phyloP scores from a whole-genome alignment of 2,888 invertebrate species.

The Volucella inflata region DNA sequence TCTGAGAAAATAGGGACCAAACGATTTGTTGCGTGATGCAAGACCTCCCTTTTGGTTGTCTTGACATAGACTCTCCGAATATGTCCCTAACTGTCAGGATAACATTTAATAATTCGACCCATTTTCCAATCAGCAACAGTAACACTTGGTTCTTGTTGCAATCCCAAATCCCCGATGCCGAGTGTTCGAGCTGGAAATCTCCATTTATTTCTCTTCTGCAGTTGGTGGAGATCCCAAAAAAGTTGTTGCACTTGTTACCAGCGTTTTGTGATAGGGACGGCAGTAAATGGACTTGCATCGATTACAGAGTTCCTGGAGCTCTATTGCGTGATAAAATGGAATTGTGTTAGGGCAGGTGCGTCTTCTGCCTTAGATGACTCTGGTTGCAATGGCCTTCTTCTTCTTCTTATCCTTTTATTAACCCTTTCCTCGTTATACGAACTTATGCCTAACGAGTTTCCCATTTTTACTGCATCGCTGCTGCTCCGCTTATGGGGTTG shows the following conservation, averaged over 20 bases:
- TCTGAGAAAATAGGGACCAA: too few species aligned
- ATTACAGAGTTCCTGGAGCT: conserved; percentile 25
- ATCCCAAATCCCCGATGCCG: too few species aligned
- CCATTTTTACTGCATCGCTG: too few species aligned
- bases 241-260: conserved; percentile 11
- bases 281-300: conserved; percentile 3
- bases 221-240: conserved; percentile 18
- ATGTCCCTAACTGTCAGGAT: not conserved
- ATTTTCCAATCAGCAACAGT: too few species aligned
- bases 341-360: conserved; percentile 20
- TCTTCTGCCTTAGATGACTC: conserved; percentile 12
- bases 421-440: too few species aligned
- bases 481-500: too few species aligned
- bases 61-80: conserved; percentile 20
- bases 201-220: conserved; percentile 18
- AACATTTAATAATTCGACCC: too few species aligned
- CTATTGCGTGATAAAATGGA: conserved; percentile 13
- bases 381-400: too few species aligned
- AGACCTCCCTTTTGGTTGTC: conserved; percentile 4
- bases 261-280: conserved; percentile 16
- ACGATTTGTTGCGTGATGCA: conserved; percentile 10
- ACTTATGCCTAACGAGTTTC: too few species aligned
- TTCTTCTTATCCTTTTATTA: too few species aligned
- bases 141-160: too few species aligned
- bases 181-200: too few species aligned